Evolutionary conservation across 2,113 vertebrate species (phyloP).

Genomic region (Hylia prasina): DNA sequence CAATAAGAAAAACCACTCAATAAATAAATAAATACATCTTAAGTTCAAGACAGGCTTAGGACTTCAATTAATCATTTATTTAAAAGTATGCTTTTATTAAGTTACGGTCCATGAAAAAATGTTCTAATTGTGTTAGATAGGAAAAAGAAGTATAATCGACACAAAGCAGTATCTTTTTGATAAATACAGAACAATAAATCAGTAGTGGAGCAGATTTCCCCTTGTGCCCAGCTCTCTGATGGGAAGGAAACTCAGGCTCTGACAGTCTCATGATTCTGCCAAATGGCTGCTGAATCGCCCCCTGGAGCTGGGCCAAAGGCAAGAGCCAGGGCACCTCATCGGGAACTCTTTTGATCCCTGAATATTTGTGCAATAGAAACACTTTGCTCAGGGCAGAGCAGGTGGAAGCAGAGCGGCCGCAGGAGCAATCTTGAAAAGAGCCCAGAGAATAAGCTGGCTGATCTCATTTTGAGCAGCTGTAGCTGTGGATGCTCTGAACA

Average conservation of each 20-base stretch:
- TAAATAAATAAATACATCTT: not conserved
- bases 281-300: not conserved
- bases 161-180: not conserved
- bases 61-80: not conserved
- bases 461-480: not conserved
- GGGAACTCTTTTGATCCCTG: not conserved
- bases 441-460: not conserved
- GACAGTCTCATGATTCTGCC: rapidly evolving
- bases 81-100: not conserved
- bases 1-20: not conserved
- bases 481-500: not conserved
- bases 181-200: not conserved
- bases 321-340: not conserved
- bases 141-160: not conserved
- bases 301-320: not conserved
- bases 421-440: not conserved
- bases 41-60: not conserved
- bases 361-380: not conserved
- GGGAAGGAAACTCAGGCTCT: not conserved
- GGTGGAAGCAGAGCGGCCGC: not conserved
- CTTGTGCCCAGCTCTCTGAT: rapidly evolving
- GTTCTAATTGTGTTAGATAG: not conserved
- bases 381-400: not conserved
- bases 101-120: not conserved
- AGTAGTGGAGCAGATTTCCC: not conserved